phyloP scores from a whole-genome alignment of 1,140 invertebrate genomes.

The Cydia splendana region DNA sequence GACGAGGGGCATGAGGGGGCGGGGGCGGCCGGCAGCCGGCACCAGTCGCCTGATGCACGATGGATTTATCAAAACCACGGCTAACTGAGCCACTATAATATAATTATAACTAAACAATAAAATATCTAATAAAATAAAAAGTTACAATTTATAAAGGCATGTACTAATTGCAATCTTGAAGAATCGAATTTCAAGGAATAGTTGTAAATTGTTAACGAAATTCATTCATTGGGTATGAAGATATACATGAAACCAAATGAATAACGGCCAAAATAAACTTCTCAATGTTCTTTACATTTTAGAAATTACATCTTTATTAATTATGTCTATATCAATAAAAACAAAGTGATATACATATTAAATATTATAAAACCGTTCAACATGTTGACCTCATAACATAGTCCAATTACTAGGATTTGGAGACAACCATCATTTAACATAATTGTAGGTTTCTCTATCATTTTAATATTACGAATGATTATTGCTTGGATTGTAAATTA shows the following conservation, averaged over 20 bases:
- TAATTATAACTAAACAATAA: slow-evolving; percentile 48
- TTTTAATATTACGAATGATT: slow-evolving; percentile 24
- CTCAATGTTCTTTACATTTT: slow-evolving; percentile 47
- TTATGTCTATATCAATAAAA: slow-evolving; percentile 57
- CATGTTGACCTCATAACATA: slow-evolving; percentile 43
- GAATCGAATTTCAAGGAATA: slow-evolving; percentile 25
- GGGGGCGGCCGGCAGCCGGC: slow-evolving; percentile 36
- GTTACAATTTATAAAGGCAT: slow-evolving; percentile 41
- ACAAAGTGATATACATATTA: slow-evolving; percentile 51
- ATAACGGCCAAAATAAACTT: slow-evolving; percentile 23
- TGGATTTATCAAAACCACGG: slow-evolving; percentile 39
- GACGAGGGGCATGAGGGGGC: slow-evolving; percentile 30
- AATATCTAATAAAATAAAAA: slow-evolving; percentile 45
- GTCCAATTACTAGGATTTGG: slow-evolving; percentile 37
- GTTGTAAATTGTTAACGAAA: slow-evolving; percentile 26
- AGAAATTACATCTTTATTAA: slow-evolving; percentile 49
- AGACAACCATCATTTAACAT: slow-evolving; percentile 25
- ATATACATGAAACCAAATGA: slow-evolving; percentile 26
- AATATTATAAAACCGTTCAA: slow-evolving; percentile 47
- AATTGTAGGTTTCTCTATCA: slow-evolving; percentile 28
- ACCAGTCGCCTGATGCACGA: slow-evolving; percentile 35
- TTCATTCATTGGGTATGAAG: slow-evolving; percentile 29
- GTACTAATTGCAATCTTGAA: slow-evolving; percentile 35
- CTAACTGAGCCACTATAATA: slow-evolving; percentile 44
- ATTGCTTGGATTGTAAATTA: slow-evolving; percentile 24